phyloP scores from a whole-genome alignment of 2,888 invertebrate species.

The Archips crataeganus region DNA sequence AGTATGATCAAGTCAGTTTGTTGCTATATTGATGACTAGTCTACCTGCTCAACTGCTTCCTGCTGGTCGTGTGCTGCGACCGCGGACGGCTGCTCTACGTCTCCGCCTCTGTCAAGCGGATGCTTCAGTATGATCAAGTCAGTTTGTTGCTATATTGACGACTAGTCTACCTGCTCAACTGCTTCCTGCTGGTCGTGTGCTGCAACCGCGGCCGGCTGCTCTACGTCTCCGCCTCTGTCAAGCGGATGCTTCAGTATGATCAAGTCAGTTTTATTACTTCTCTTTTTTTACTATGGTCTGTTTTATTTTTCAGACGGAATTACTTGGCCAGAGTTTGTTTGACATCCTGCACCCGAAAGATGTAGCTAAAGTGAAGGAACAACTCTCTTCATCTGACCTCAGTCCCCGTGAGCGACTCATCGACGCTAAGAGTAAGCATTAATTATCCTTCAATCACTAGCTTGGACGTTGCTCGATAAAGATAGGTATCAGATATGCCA shows the following conservation, averaged over 20 bases:
- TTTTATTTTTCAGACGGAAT: conserved; percentile 87
- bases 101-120: conserved; percentile 93
- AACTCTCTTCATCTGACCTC: conserved; percentile 95
- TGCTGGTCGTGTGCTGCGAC: conserved; percentile 97
- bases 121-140: conserved; percentile 94
- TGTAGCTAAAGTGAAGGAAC: conserved; percentile 97
- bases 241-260: conserved; percentile 91
- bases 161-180: conserved; percentile 79
- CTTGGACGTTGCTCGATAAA: too few species aligned
- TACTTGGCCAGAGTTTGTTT: conserved; percentile 96
- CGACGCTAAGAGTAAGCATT: conserved; percentile 94
- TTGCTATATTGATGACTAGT: too few species aligned
- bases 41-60: conserved; percentile 89
- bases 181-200: conserved; percentile 96
- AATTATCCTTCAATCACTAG: not conserved
- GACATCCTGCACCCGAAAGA: conserved; percentile 98
- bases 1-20: conserved; percentile 91
- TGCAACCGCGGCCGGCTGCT: conserved; percentile 96
- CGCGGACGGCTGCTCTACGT: conserved; percentile 95
- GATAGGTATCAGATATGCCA: too few species aligned
- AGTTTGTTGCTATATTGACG: conserved; percentile 43
- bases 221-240: conserved; percentile 96
- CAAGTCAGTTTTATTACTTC: conserved; percentile 84
- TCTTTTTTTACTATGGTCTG: not conserved
- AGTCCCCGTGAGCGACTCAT: conserved; percentile 95